Evolutionary conservation across 2,888 invertebrate genomes (phyloP).

Genomic region (Nymphalis polychloros): DNA sequence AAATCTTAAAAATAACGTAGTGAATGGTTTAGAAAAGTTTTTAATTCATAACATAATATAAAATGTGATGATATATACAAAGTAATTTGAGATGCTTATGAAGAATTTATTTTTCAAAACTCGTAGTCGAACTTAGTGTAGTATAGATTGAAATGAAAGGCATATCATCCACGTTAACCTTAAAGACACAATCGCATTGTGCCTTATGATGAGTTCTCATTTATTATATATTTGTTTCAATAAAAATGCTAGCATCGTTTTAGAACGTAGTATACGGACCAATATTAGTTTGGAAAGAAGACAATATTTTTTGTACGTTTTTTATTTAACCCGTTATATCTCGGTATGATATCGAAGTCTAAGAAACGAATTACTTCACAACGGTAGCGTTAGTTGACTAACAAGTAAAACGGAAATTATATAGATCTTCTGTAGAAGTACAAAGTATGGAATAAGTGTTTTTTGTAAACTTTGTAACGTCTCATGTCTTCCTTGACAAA

Average conservation of each 20-base stretch:
- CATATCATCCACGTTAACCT: constrained; percentile 68
- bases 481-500: constrained; percentile 70
- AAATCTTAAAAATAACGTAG: constrained; percentile 45
- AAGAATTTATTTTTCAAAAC: constrained; percentile 56
- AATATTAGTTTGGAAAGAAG: constrained; percentile 66
- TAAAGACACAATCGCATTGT: constrained; percentile 72
- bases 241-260: constrained; percentile 50
- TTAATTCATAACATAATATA: constrained; percentile 40
- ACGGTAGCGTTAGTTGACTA: constrained; percentile 57
- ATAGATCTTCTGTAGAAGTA: constrained; percentile 68
- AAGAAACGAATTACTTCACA: constrained; percentile 49
- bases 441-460: constrained; percentile 68
- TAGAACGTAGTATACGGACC: constrained; percentile 71
- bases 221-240: constrained; percentile 47
- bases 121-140: constrained; percentile 63
- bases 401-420: constrained; percentile 49
- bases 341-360: constrained; percentile 16
- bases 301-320: constrained; percentile 75
- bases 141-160: constrained; percentile 47
- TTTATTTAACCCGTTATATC: constrained; percentile 65
- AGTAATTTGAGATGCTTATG: constrained; percentile 51
- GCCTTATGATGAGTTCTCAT: constrained; percentile 67
- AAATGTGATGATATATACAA: constrained; percentile 47
- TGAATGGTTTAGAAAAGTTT: constrained; percentile 54
- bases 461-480: constrained; percentile 58